Base-by-base conservation (phyloP, 2,888 invertebrate species). In the Laspeyria flexula region DNA sequence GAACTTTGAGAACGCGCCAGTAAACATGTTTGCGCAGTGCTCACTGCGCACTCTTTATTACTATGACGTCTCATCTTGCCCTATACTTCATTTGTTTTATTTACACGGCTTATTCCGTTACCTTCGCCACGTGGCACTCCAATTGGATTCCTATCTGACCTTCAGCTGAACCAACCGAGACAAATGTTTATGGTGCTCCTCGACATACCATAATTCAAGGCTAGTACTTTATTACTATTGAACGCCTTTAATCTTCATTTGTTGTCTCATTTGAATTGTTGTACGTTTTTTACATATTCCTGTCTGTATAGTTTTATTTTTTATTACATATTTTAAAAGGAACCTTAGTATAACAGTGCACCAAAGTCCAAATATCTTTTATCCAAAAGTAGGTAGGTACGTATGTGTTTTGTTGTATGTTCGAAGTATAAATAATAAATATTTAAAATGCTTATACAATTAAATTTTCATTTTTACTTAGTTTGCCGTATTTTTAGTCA, bases 11-110 rank as follows among this genome's bases (percentile, higher is more conserved):
- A 76, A 75, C 75, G 72, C 76, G 81, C 74, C 73, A 75, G 86
- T 88, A 90, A 91, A 91, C 91, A 90, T 90, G 90, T 91, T 91
- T 91, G 86, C 85, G 84, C 83, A 79, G 74, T 81, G 69, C 72
- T 67, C 81, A 85, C 81, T 88, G 86, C 86, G 87, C 88, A 87
- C 79, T 86, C 82, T 73, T 78, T 79, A 81, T 63, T 80, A 73
- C 77, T 76, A 73, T 88, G 85, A 86, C 86, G 86, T 85, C 68
- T 65, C 71, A 55, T 64, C 73, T 68, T 65, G 73, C 73, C 76
- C 78, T 76, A 64, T 71, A 70, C 61, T 68, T 69, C 59, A 61
- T 67, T 73, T 75, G 67, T 73, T 73, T 75, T 68, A 70, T 71
- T 73, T 63, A 53, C 69, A 67, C 64, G 79, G 76, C 74, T 74